Evolutionary conservation across 2,888 invertebrate genomes (phyloP), one percentile per base, ranked within the genome.

Genomic region (Sinelater perroti): DNA sequence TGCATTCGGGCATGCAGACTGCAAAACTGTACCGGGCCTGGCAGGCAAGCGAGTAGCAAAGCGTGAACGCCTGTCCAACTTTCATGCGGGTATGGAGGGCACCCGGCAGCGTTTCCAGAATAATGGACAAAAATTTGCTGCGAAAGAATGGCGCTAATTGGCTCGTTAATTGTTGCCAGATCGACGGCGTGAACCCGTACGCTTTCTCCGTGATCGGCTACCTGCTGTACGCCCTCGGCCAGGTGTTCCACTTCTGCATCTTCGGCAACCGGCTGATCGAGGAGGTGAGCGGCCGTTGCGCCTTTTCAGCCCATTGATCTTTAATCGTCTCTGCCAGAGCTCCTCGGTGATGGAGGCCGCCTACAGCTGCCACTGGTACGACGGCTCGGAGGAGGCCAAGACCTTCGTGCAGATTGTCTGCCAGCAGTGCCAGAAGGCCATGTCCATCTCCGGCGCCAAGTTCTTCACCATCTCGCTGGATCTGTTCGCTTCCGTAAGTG

Each of bases 271-370:
- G 90, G 45, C 82, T 93, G 13, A 93, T 93, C 74, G 93, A 93
- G 81, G 93, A 93, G 87, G 92, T 91, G 74, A 73, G 64, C 64
- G 8, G n/a, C 8, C n/a, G 33, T 13, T 33, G 8, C 31, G 14
- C 17, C 20, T 17, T n/a, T 6, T 24, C 5, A 6, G 44, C 13
- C 4, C 16, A 42, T 24, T 30, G 11, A 8, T 30, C n/a, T 30
- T 30, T 3, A 35, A 35, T 3, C 5, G 17, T 20, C 2, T 38
- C n/a, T 53, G 17, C 11, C 26, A 93, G 91, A 93, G 93, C 71
- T 92, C 93, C 58, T 93, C 93, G 2, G 93, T 93, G 3, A 93
- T 93, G 93, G 93, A 93, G 79, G 93, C 93, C 1, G 93, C 93
- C 0, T 93, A 93, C 79, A 91, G 91, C 40, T 93, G 93, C 70